A percentile compares a stretch with the other conserved stretches of the same genome.
Conservation (phyloP, 2,113 vertebrate species). For the Gallinago media region DNA sequence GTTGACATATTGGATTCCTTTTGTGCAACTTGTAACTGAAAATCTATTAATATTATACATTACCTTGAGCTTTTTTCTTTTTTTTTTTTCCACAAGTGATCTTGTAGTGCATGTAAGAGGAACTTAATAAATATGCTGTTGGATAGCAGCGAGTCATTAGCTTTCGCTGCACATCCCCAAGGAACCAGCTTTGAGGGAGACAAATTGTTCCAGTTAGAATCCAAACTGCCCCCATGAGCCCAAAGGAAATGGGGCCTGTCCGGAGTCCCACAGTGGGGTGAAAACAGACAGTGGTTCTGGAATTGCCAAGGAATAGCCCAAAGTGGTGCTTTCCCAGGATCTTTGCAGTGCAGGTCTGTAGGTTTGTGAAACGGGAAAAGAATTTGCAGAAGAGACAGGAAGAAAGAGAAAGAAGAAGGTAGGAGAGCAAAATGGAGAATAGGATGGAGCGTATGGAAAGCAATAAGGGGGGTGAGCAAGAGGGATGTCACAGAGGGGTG, state of each 20-base stretch:
- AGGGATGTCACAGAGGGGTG: neutral
- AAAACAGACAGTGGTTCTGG: neutral
- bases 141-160: neutral
- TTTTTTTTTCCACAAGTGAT: neutral
- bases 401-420: neutral
- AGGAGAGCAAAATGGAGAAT: neutral
- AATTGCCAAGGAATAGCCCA: neutral
- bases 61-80: neutral
- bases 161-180: neutral
- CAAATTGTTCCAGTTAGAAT: neutral
- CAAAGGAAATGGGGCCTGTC: neutral
- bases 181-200: neutral
- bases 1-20: constrained; percentile 3
- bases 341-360: neutral
- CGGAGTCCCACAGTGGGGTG: neutral
- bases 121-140: neutral
- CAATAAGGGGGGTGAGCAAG: neutral
- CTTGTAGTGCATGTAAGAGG: neutral
- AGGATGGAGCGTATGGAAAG: neutral
- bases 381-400: neutral
- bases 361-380: neutral
- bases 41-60: neutral
- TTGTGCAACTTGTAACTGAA: neutral
- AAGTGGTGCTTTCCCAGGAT: neutral
- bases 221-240: neutral